Evolutionary conservation across 2,797 vertebrate species (phyloP), one percentile per base, ranked within the genome.

Genomic region (Sebastes kiyomatsui): DNA sequence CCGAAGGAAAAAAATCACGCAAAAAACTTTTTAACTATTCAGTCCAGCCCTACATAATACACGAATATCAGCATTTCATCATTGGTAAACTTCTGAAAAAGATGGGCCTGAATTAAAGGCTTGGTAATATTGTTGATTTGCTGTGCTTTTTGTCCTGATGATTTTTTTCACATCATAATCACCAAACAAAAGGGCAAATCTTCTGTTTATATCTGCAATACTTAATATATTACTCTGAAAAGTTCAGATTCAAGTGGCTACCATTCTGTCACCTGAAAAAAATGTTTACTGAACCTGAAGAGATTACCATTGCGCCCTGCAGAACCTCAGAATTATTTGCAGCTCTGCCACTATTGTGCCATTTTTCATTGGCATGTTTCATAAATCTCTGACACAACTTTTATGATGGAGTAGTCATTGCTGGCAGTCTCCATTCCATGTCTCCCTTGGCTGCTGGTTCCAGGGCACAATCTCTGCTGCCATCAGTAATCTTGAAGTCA

Each of bases 401-500:
- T 67, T 8, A 71, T 77, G 67, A 83, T 77, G 49, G 46, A 81
- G 58, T 56, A 58, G 55, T 69, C 55, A 30, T 68, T 9, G 49
- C 65, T 75, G 38, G 42, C 56, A 75, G 55, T 52, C 32, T 75
- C 46, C 23, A 33, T 59, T 60, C 64, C 23, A 42, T 20, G 42
- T 62, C 62, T 70, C 42, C 54, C 75, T 56, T 62, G 64, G 65
- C 67, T 68, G 71, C 49, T 49, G 60, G 67, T 80, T 68, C 32
- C 54, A 60, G 27, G 66, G 61, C 54, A 35, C 42, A 82, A 69
- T 60, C 69, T 59, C 67, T 55, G 27, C 32, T 75, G 46, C 60
- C n/a, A 80, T 77, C 61, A 60, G 60, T 85, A 69, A 79, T 75
- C 42, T 69, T 32, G 3, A 58, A 75, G 65, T 67, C 70, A 13